These are phyloP conservation scores for Octopus sinensis DNA, from an alignment of 1,140 invertebrate species.

Conservation along the genomic window DNA sequence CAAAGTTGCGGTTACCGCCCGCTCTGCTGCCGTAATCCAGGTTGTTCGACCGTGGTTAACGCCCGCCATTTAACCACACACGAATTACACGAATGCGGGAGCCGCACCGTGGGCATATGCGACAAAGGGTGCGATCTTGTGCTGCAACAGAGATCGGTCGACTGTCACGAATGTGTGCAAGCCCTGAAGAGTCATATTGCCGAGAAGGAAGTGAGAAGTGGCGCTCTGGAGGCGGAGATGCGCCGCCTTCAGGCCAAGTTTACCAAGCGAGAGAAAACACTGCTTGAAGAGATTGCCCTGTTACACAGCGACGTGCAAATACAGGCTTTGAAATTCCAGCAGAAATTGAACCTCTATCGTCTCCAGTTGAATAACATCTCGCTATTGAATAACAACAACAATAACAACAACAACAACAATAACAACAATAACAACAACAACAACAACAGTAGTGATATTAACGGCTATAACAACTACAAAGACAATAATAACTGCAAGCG, in stretches of 20 bases:
- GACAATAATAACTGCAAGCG: background rate
- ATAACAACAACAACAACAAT: background rate
- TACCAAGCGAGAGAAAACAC: constrained; percentile 31
- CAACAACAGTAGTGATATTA: background rate
- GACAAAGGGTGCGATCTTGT: constrained; percentile 35
- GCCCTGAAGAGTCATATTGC: constrained; percentile 31
- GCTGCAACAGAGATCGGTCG: constrained; percentile 23
- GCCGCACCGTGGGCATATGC: constrained; percentile 33
- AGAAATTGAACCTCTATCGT: constrained; percentile 21
- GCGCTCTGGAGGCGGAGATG: constrained; percentile 31
- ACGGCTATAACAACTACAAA: background rate
- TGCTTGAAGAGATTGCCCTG: constrained; percentile 28
- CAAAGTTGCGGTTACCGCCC: constrained; percentile 32
- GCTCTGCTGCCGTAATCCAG: constrained; percentile 29
- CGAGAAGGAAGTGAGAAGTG: constrained; percentile 30
- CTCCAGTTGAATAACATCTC: background rate
- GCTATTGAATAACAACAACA: background rate
- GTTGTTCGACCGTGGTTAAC: constrained; percentile 26
- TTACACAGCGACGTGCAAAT: constrained; percentile 29
- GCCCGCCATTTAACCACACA: constrained; percentile 28
- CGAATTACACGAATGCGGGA: constrained; percentile 28
- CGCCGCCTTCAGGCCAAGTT: constrained; percentile 24
- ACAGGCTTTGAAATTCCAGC: constrained; percentile 29
- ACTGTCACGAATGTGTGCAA: constrained; percentile 33
- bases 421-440: background rate